Evolutionary conservation across 1,140 invertebrate genomes (phyloP), one percentile per base, ranked within the genome.

Genomic region (Zaprionus gabonicus): DNA sequence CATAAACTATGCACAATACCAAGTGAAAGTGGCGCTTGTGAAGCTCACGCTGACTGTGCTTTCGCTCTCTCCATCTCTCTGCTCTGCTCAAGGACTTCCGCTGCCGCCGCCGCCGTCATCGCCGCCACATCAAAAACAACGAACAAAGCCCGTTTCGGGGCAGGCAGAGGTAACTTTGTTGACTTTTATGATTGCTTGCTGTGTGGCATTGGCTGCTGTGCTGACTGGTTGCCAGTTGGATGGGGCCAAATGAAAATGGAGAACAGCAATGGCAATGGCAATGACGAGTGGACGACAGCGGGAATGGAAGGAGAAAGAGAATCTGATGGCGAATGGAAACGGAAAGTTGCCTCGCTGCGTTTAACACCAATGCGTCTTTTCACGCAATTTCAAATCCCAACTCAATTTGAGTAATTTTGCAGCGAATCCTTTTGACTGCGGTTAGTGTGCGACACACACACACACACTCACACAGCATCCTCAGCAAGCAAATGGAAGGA

Each of bases 391-490:
- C 78, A 90, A 88, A 88, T 88, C 84, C 84, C 84, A 88, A 88
- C 84, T 88, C 84, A 90, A 88, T 88, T 88, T 88, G 84, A 90
- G 84, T 90, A 88, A 88, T 88, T 88, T 90, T 84, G 78, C 78
- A 84, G 68, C 70, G 84, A 88, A 88, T 88, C 84, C 84, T 88
- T 88, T 88, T 76, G 78, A 72, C 76, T 83, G 81, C 66, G 84
- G 80, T 81, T 76, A 55, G 51, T 49, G 58, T 38, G 58, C 20
- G 53, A 65, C 51, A 65, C 34, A 46, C 7, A 49, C 46, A 20
- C 20, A 20, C 20, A 20, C 20, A n/a, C n/a, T 2, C 38, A 44
- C 2, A n/a, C n/a, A 46, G n/a, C 38, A 41, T 41, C 38, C 38
- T 41, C 38, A n/a, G n/a, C n/a, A 46, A n/a, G 41, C 31, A 34